Evolutionary conservation across 2,888 invertebrate species (phyloP).

Genomic region (Pammene aurita): DNA sequence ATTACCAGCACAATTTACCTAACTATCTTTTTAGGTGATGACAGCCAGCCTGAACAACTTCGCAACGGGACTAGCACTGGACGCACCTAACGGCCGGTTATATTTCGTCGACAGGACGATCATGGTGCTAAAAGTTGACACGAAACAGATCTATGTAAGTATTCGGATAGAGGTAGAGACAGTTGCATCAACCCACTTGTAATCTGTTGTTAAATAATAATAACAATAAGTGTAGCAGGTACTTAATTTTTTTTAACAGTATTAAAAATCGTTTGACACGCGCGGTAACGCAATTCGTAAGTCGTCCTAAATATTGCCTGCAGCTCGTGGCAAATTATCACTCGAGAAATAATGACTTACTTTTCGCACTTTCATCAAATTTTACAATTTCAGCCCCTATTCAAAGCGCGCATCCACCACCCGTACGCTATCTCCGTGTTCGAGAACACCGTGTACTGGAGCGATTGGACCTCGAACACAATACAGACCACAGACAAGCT

Average conservation of each 20-base stretch:
- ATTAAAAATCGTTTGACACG: too few species aligned
- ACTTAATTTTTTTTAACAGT: too few species aligned
- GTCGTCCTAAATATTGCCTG: too few species aligned
- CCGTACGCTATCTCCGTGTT: slow-evolving; percentile 94
- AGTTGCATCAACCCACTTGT: background rate
- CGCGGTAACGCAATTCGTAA: too few species aligned
- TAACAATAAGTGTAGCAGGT: too few species aligned
- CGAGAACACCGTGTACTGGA: slow-evolving; percentile 95
- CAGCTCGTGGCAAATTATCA: too few species aligned
- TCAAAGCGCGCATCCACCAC: slow-evolving; percentile 86
- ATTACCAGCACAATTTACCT: background rate
- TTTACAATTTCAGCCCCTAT: slow-evolving; percentile 63
- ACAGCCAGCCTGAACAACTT: slow-evolving; percentile 86
- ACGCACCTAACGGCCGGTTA: slow-evolving; percentile 89
- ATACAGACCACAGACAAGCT: slow-evolving; percentile 91
- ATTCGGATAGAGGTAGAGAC: background rate
- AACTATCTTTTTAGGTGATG: slow-evolving; percentile 71
- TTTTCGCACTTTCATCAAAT: too few species aligned
- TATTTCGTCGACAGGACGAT: slow-evolving; percentile 92
- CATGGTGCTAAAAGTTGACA: slow-evolving; percentile 87
- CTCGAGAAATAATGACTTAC: too few species aligned
- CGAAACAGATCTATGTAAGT: slow-evolving; percentile 85
- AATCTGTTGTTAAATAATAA: too few species aligned
- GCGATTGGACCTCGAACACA: slow-evolving; percentile 91
- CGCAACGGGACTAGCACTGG: slow-evolving; percentile 94